Base-by-base conservation (phyloP, 2,113 vertebrate genomes). In the Podiceps cristatus region DNA sequence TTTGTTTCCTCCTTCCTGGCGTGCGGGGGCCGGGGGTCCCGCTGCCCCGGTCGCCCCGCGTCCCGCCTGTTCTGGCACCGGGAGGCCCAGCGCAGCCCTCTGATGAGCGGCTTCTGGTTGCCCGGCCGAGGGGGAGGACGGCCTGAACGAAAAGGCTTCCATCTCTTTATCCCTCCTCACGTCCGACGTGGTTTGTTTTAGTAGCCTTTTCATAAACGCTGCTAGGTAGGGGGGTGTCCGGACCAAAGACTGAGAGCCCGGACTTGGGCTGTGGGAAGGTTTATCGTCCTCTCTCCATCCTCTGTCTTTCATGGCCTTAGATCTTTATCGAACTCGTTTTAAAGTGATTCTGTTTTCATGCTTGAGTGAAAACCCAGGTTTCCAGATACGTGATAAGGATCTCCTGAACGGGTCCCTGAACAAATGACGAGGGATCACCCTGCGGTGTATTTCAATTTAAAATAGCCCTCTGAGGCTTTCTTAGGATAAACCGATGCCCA, bases 91-190 rank as follows among this genome's bases (percentile, higher is more conserved):
- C 2, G 18, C 25, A 17, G 68, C 47, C 18, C 1, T 5, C 63
- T 37, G 1, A 11, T 1, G 31, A 16, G 35, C 1, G 12, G 14
- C 7, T 50, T 29, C 28, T n/a, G 35, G n/a, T 33, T 7, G 5
- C 25, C 31, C 1, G 12, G 49, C 71, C 3, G 27, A 88, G 85
- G 81, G 28, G 64, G 42, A 10, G 81, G 9, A 72, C 49, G 4
- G 9, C 6, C 19, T 2, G 66, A 15, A 8, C 3, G 25, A 67
- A 53, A 42, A 80, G n/a, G 45, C 76, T 60, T 73, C 35, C 58
- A 80, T 85, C 74, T 75, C 78, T 47, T 47, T 62, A 62, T 55
- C 60, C 31, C 10, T 4, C 27, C 59, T 13, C 24, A 1, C 5
- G 58, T 17, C 60, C 85, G 9, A 3, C 23, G 0, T 1, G 13